Conservation (phyloP, 2,797 vertebrate genomes). For the Adrianichthys oophorus region DNA sequence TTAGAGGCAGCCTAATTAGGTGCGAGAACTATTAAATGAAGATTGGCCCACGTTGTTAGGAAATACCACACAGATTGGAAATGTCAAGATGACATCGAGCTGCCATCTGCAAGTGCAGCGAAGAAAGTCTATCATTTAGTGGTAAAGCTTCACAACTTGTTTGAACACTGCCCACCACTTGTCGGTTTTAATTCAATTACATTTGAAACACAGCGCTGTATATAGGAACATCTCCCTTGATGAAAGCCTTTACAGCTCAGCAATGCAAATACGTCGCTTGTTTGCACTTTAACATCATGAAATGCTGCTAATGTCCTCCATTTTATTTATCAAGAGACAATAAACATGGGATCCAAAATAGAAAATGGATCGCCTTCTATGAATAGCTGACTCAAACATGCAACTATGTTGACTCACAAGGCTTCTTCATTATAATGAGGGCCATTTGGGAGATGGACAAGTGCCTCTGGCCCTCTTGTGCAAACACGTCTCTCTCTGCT, state of each 20-base stretch:
- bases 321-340: constrained; percentile 36
- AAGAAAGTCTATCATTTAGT: constrained; percentile 67
- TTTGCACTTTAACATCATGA: constrained; percentile 31
- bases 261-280: constrained; percentile 5
- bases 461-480: constrained; percentile 63
- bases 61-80: constrained; percentile 80
- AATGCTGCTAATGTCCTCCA: constrained; percentile 33
- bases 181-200: constrained; percentile 34
- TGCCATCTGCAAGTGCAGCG: constrained; percentile 47
- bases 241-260: neutral
- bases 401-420: constrained; percentile 74
- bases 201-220: constrained; percentile 41
- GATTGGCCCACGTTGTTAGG: constrained; percentile 73
- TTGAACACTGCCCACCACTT: constrained; percentile 43
- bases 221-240: neutral
- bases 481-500: constrained; percentile 66
- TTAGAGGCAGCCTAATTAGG: constrained; percentile 80
- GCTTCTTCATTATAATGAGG: constrained; percentile 75
- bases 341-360: constrained; percentile 61
- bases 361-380: constrained; percentile 47
- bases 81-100: constrained; percentile 69
- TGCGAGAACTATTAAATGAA: constrained; percentile 74
- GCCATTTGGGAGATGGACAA: constrained; percentile 65
- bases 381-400: constrained; percentile 65
- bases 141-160: constrained; percentile 63